These are phyloP conservation scores for Pemphredon lugubris DNA, from an alignment of 2,888 invertebrate genomes.

Conservation along the genomic window DNA sequence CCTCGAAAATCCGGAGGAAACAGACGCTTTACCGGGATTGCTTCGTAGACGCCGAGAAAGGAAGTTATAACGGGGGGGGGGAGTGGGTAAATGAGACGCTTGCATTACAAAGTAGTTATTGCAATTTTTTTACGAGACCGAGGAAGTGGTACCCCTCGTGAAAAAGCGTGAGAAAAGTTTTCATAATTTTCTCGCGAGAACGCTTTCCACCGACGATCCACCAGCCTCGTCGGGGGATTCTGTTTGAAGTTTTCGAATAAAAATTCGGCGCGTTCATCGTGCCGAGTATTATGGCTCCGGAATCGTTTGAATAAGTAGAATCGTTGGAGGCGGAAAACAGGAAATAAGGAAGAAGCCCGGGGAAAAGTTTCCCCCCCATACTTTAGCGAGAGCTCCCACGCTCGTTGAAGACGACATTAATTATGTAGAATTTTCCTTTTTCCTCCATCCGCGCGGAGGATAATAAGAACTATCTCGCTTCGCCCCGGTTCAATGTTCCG, in stretches of 20 bases:
- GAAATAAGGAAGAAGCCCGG: not conserved
- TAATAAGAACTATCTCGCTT: not conserved
- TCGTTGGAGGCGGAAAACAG: not conserved
- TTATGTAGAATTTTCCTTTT: not conserved
- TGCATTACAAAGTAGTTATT: too few species aligned
- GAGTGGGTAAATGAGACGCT: too few species aligned
- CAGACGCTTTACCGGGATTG: too few species aligned
- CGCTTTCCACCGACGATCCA: not conserved
- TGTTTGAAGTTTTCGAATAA: slow-evolving; percentile 1
- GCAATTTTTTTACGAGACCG: too few species aligned
- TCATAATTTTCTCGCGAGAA: too few species aligned
- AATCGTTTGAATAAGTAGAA: not conserved
- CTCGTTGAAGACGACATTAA: not conserved
- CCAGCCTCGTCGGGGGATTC: not conserved
- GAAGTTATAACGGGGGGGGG: too few species aligned
- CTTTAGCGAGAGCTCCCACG: not conserved
- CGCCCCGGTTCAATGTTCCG: not conserved
- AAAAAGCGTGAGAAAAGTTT: not conserved
- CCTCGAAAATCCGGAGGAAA: too few species aligned
- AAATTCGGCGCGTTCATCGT: not conserved
- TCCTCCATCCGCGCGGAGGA: not conserved
- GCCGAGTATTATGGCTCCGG: not conserved
- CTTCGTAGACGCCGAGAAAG: too few species aligned
- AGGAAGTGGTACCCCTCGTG: not conserved
- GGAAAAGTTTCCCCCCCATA: not conserved